Base-by-base conservation (phyloP, 2,797 vertebrate species). In the Clarias laeviceps region DNA sequence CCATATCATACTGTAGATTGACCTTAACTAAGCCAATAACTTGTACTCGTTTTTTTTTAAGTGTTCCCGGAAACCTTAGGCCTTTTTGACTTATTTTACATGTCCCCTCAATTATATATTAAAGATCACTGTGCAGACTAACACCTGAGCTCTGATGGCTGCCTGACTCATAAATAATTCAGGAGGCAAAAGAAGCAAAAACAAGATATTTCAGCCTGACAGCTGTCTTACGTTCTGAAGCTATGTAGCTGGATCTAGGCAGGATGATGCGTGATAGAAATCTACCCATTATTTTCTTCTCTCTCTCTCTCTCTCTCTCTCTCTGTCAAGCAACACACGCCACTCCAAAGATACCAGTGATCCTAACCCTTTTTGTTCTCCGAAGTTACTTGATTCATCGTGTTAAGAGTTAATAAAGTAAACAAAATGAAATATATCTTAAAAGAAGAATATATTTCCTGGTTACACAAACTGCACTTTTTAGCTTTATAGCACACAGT, bases 131-230 rank as follows among this genome's bases (percentile, higher is more conserved):
- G 56, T 14, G 34, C 56, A 45, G 34, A 27, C 61, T 3, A 80
- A 74, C 54, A 80, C 82, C 54, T 68, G 34, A 73, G 34, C 68
- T 82, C 80, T 50, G 34, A 70, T 29, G 27, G 29, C 70, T 54
- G 66, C n/a, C 68, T 14, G 37, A 79, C 69, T 83, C 20, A 85
- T 85, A 68, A 83, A 83, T 83, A 50, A 32, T 82, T 83, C 68
- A 83, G 34, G 61, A 6, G 11, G 37, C 54, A 20, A 15, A 45
- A 50, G 45, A 59, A 65, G 79, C 83, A 82, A 83, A 56, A 37
- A 84, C 24, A 82, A 61, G 66, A 34, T 82, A 82, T 79, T 45
- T 32, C 74, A 78, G 50, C 50, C 76, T 79, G 65, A 22, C 76
- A 62, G 57, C 76, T 76, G 50, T 61, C 29, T 62, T 27, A 22